These are phyloP conservation scores for Taeniopygia guttata DNA, from an alignment of 2,797 vertebrate species.

Conservation along the genomic window DNA sequence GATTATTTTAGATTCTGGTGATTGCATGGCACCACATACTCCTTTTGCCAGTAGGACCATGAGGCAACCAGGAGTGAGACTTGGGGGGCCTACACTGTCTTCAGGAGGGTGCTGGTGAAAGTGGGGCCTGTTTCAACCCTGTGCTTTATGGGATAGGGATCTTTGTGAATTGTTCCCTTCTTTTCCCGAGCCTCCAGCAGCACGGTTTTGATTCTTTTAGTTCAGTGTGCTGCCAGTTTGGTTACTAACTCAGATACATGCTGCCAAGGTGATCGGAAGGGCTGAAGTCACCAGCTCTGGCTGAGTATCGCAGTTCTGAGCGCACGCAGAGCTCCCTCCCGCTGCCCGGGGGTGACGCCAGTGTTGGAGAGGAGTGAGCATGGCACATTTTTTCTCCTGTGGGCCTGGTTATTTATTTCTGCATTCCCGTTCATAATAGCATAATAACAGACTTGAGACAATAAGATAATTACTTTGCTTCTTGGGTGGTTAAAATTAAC, in stretches of 20 bases:
- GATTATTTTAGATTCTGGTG: background rate
- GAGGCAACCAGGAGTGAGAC: background rate
- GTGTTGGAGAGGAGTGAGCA: background rate
- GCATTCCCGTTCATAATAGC: background rate
- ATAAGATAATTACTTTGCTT: slow-evolving; percentile 35
- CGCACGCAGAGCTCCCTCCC: background rate
- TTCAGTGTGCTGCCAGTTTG: background rate
- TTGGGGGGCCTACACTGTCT: rapidly evolving
- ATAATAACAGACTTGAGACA: slow-evolving; percentile 47
- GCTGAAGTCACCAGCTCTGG: background rate
- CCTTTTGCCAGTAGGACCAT: background rate
- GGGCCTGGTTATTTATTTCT: slow-evolving; percentile 43
- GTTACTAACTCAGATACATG: background rate
- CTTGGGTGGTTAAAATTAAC: slow-evolving; percentile 63
- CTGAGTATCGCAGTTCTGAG: rapidly evolving
- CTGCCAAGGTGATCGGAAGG: background rate
- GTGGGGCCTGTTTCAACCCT: rapidly evolving
- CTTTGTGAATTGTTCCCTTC: background rate
- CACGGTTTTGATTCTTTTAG: background rate
- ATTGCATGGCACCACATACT: background rate
- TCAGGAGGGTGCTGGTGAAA: background rate
- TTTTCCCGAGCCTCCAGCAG: background rate
- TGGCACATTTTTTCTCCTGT: background rate
- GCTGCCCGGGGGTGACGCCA: background rate
- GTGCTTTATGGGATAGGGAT: background rate